Percentiles rank a stretch among this genome's conserved stretches.
Conservation (phyloP, 1,140 invertebrate genomes). For the Plutomurus gul region DNA sequence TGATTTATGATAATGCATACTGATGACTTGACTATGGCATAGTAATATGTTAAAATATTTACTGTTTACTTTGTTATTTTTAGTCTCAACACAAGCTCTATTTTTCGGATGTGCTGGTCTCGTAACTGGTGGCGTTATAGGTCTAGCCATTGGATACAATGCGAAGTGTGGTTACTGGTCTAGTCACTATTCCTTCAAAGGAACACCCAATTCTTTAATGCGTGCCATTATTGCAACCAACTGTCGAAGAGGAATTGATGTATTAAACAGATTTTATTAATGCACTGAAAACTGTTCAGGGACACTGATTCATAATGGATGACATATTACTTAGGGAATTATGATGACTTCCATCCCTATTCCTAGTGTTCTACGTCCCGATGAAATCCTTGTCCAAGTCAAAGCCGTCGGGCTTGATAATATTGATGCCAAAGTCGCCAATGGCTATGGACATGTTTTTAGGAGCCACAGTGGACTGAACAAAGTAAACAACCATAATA, state of each 20-base stretch:
- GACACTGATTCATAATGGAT: constrained; percentile 9
- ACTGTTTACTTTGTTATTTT: constrained; percentile 44
- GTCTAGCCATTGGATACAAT: constrained; percentile 59
- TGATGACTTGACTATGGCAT: not conserved
- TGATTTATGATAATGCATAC: not conserved
- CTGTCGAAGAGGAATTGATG: constrained; percentile 46
- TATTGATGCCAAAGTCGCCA: constrained; percentile 68
- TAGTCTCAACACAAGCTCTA: constrained; percentile 61
- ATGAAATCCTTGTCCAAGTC: constrained; percentile 70
- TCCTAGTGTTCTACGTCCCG: constrained; percentile 62
- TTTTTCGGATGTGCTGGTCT: constrained; percentile 62
- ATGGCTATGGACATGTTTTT: constrained; percentile 66
- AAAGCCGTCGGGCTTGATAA: constrained; percentile 67
- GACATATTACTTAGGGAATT: constrained; percentile 59
- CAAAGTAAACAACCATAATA: not conserved
- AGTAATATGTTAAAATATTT: not conserved
- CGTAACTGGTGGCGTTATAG: constrained; percentile 60
- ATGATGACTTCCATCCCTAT: constrained; percentile 64
- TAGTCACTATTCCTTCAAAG: constrained; percentile 56
- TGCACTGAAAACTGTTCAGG: not conserved
- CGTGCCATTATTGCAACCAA: constrained; percentile 38
- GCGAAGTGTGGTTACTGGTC: constrained; percentile 54
- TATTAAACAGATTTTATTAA: constrained; percentile 28
- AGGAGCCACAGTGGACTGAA: constrained; percentile 54
- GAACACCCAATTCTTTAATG: constrained; percentile 60